Base-by-base conservation (phyloP, 1,140 invertebrate genomes). In the Vanessa tameamea region DNA sequence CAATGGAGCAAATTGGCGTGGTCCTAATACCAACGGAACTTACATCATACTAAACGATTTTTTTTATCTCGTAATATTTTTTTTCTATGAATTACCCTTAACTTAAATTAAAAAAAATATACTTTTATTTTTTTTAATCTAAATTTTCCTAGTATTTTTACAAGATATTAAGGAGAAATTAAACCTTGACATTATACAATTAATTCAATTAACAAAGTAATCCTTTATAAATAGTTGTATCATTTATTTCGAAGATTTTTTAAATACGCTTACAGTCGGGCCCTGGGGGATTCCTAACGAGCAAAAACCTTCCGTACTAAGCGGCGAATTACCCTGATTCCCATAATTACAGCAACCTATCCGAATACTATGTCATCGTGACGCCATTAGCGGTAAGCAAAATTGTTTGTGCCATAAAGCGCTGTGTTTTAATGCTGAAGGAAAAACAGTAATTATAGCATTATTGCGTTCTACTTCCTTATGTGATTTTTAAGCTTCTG, bases 361-460 rank as follows among this genome's bases (percentile, higher is more conserved):
- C 81, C 82, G 78, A 85, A 81, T 85, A 85, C 82, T 87, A 87
- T 88, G 89, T 91, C 89, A 91, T 88, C 84, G 85, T 90, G 87
- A 87, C 88, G 82, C 82, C 89, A 89, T 91, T 91, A 91, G 81
- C 78, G 82, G 83, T 85, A 87, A 87, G 86, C 86, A 84, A 86
- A 90, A 90, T 88, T 84, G 85, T 87, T 86, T 78, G 71, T 66
- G 59, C 51, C 73, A 69, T 59, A 78, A 80, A 80, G 72, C 48
- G 48, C 61, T 57, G 55, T 57, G 55, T 66, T 75, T 69, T 69
- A 68, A 69, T 75, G 51, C 50, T 76, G 64, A 76, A 76, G 69
- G 74, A 76, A 76, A 76, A 76, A 76, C 74, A 72, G 69, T 76
- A 72, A 76, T 78, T 71, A 75, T 51, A 59, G 69, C 50, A 69